phyloP scores from a whole-genome alignment of 2,888 invertebrate genomes.

The Leptinotarsa juncta region DNA sequence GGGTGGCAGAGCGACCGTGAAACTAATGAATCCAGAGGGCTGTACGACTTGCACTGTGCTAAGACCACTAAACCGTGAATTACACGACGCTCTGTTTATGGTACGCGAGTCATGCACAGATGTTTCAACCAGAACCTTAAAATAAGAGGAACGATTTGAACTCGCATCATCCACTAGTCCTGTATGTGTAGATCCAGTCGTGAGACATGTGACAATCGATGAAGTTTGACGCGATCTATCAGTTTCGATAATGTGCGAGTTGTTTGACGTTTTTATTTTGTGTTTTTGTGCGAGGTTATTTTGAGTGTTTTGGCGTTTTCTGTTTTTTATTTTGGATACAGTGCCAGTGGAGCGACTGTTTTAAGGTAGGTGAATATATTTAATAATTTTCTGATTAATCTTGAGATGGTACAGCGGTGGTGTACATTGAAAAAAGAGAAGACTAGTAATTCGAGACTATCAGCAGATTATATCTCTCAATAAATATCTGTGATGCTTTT shows the following conservation, averaged over 20 bases:
- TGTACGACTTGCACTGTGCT: constrained; percentile 10
- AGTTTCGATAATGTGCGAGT: not conserved
- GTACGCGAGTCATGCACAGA: constrained; percentile 12
- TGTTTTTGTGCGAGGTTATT: not conserved
- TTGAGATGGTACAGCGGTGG: too few species aligned
- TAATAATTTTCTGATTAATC: not conserved
- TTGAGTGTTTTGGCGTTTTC: not conserved
- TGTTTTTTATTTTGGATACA: not conserved
- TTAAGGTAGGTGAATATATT: not conserved
- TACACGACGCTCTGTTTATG: constrained; percentile 5
- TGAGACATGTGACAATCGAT: constrained; percentile 16
- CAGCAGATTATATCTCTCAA: too few species aligned
- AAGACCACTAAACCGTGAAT: constrained; percentile 23
- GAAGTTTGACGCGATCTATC: constrained; percentile 12
- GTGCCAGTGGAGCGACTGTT: not conserved
- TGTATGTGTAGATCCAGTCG: constrained; percentile 1
- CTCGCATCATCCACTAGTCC: constrained; percentile 12
- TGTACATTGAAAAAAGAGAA: too few species aligned
- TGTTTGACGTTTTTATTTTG: constrained; percentile 15
- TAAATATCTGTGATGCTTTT: too few species aligned
- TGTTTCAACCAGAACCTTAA: constrained; percentile 13
- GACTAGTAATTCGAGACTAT: too few species aligned
- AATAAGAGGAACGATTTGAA: constrained; percentile 13
- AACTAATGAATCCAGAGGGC: constrained; percentile 23
- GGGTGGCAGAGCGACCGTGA: constrained; percentile 28